Percentiles rank a stretch among this genome's conserved stretches.
These are phyloP conservation scores for Eutolmus rufibarbis DNA, from an alignment of 2,888 invertebrate genomes.

Conservation along the genomic window DNA sequence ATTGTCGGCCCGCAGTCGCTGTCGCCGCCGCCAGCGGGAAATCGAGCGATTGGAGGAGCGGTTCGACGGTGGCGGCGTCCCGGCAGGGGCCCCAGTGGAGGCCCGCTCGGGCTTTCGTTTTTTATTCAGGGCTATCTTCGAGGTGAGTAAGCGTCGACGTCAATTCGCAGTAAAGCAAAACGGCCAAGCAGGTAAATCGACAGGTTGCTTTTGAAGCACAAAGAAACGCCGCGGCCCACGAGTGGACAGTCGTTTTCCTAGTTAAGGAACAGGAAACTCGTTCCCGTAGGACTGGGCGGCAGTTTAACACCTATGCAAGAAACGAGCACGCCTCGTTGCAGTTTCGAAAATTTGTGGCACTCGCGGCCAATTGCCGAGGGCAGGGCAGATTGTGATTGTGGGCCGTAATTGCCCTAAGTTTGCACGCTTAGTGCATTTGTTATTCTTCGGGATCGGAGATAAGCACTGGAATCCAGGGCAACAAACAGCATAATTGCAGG, in stretches of 20 bases:
- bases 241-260: not conserved
- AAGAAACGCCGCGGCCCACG: not conserved
- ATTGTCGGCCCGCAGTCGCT: not conserved
- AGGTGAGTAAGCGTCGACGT: not conserved
- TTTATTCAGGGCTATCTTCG: not conserved
- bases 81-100: not conserved
- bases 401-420: not conserved
- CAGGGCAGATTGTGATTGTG: not conserved
- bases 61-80: not conserved
- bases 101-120: not conserved
- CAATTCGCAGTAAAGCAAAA: not conserved
- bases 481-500: not conserved
- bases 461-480: not conserved
- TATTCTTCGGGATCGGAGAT: not conserved
- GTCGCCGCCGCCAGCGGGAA: not conserved
- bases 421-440: not conserved
- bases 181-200: not conserved
- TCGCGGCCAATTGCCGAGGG: not conserved
- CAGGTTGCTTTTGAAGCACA: not conserved
- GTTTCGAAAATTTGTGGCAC: not conserved
- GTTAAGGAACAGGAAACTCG: not conserved
- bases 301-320: not conserved
- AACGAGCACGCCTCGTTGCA: not conserved
- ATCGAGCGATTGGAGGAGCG: not conserved
- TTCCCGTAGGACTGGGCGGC: not conserved